These are phyloP conservation scores for Papilio elwesi DNA, from an alignment of 2,888 invertebrate species.

Conservation along the genomic window DNA sequence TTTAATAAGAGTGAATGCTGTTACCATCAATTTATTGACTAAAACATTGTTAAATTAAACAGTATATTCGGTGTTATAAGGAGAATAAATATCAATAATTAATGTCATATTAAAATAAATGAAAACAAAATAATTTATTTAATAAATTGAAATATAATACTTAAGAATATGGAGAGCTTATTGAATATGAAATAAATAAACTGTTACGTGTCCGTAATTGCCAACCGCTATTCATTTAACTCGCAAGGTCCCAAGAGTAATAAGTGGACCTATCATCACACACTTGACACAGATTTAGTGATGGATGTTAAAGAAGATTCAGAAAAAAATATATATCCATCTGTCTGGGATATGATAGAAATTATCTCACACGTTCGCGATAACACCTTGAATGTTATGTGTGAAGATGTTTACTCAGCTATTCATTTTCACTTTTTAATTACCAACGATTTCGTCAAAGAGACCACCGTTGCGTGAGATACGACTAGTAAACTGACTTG, in stretches of 20 bases:
- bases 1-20: too few species aligned
- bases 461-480: slow-evolving; percentile 22
- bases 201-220: slow-evolving; percentile 13
- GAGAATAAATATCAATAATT: too few species aligned
- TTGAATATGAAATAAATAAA: slow-evolving; percentile 12
- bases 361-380: not conserved
- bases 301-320: not conserved
- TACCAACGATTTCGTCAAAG: slow-evolving; percentile 1
- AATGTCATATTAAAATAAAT: too few species aligned
- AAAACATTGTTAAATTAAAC: too few species aligned
- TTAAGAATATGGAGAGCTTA: not conserved
- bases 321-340: slow-evolving; percentile 2
- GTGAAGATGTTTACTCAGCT: not conserved
- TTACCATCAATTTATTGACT: too few species aligned
- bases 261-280: slow-evolving; percentile 11
- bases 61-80: too few species aligned
- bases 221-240: slow-evolving; percentile 7
- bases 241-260: slow-evolving; percentile 15
- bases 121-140: too few species aligned
- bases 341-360: not conserved
- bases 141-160: not conserved
- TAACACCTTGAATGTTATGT: not conserved
- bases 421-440: slow-evolving; percentile 26
- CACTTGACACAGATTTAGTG: slow-evolving; percentile 10
- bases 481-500: slow-evolving; percentile 3